phyloP scores from a whole-genome alignment of 2,888 invertebrate species.

The Oscheius onirici region DNA sequence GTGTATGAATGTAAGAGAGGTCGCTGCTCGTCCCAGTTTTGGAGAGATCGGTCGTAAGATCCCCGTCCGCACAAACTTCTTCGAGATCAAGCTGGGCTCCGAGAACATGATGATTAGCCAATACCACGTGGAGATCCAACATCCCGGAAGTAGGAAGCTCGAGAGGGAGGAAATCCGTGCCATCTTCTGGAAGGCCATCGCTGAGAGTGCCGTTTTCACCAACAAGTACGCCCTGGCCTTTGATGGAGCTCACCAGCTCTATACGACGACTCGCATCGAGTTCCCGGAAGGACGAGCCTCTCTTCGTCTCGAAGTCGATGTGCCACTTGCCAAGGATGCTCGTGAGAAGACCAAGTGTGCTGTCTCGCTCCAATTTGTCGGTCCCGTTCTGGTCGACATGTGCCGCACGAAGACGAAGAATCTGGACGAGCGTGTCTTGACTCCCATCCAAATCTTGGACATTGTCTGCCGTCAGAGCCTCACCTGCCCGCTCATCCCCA shows the following conservation, averaged over 20 bases:
- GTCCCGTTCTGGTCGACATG: constrained; percentile 63
- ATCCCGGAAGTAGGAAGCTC: constrained; percentile 62
- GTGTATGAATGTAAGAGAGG: constrained; percentile 56
- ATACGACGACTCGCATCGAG: constrained; percentile 53
- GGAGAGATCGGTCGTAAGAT: constrained; percentile 58
- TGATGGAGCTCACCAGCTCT: constrained; percentile 65
- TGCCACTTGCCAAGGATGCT: constrained; percentile 57
- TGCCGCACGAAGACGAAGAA: constrained; percentile 56
- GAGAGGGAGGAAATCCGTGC: constrained; percentile 65
- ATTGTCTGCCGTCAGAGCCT: constrained; percentile 66
- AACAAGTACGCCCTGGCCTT: constrained; percentile 64
- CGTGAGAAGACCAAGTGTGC: constrained; percentile 57
- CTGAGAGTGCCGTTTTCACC: constrained; percentile 57
- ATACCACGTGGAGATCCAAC: constrained; percentile 67
- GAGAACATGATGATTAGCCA: constrained; percentile 60
- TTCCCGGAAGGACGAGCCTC: constrained; percentile 56
- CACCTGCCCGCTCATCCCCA: constrained; percentile 62
- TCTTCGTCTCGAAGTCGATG: constrained; percentile 53
- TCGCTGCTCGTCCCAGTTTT: constrained; percentile 57
- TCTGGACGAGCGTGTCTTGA: constrained; percentile 60
- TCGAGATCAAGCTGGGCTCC: constrained; percentile 56
- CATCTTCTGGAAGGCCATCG: constrained; percentile 67
- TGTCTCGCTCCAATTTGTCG: constrained; percentile 59
- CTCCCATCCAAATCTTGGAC: constrained; percentile 72
- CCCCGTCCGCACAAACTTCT: constrained; percentile 63